Evolutionary conservation across 53 echinoderm and acorn worm genomes (phyloP), one percentile per base, ranked within the genome.

Genomic region (Paracentrotus lividus): DNA sequence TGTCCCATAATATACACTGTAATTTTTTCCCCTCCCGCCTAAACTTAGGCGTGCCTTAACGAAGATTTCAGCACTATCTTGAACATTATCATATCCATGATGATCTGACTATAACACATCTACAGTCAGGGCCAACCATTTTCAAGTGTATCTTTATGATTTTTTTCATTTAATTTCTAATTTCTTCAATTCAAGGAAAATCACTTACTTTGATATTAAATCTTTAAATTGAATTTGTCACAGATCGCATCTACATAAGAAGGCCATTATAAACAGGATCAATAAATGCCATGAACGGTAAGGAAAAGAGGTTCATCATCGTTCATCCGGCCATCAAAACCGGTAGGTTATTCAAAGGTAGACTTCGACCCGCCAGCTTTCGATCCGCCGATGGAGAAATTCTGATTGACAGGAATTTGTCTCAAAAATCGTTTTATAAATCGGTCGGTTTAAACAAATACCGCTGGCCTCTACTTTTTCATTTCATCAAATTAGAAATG

Each of bases 241-340:
- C 21, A 12, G 49, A 45, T 8, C 12, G 9, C 3, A 81, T 45
- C 4, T 5, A 9, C n/a, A 81, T 47, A 27, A 47, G 24, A 23
- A 81, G 81, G 12, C 47, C n/a, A 49, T 47, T 8, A 27, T 81
- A 26, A 81, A 81, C 26, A 49, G 45, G 14, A 26, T 81, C 49
- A 81, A 45, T 45, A 81, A 81, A 81, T 81, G 81, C 47, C 81
- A 81, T 26, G 24, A 47, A 81, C 24, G 47, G 14, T 81, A 81
- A 44, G 81, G 81, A 47, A 47, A n/a, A 81, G 81, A 8, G 2
- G 26, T 81, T 81, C 81, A 81, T 81, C 44, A 81, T 26, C 81
- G 24, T 20, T 47, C n/a, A 81, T 47, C 44, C 31, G 40, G 72
- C 72, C 20, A 16, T 72, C 24, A 81, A 81, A 42, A 45, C 10